These are phyloP conservation scores for Pycnomerus fuliginosus DNA, from an alignment of 2,888 invertebrate genomes.

Conservation along the genomic window DNA sequence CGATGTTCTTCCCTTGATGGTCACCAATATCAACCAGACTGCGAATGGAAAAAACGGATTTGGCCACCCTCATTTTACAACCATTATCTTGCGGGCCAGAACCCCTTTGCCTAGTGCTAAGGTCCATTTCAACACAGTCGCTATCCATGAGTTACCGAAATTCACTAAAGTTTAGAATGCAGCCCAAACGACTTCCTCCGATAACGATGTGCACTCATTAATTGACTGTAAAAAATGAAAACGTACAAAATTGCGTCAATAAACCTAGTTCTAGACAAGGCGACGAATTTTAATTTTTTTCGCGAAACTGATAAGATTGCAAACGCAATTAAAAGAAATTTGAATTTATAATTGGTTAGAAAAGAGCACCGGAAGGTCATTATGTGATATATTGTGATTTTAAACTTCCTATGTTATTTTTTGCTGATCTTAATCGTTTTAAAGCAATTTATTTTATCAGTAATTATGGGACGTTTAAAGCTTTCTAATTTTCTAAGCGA, in stretches of 20 bases:
- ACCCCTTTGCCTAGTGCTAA: slow-evolving; percentile 54
- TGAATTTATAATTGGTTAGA: slow-evolving; percentile 26
- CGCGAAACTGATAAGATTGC: slow-evolving; percentile 23
- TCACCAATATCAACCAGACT: slow-evolving; percentile 60
- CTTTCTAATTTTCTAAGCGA: too few species aligned
- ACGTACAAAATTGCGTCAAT: slow-evolving; percentile 6
- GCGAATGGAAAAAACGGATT: slow-evolving; percentile 61
- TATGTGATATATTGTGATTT: too few species aligned
- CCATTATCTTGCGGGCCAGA: slow-evolving; percentile 40
- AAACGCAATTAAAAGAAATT: slow-evolving; percentile 24
- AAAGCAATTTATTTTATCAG: too few species aligned
- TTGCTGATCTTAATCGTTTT: too few species aligned
- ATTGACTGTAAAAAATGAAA: slow-evolving; percentile 6
- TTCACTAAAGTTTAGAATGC: slow-evolving; percentile 6
- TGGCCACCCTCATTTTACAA: slow-evolving; percentile 58
- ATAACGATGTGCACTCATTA: slow-evolving; percentile 13
- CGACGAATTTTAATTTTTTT: slow-evolving; percentile 12
- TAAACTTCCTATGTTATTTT: too few species aligned
- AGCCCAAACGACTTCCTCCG: slow-evolving; percentile 8
- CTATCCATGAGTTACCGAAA: slow-evolving; percentile 34
- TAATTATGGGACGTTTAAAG: too few species aligned
- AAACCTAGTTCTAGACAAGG: slow-evolving; percentile 11
- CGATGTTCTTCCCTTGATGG: slow-evolving; percentile 39
- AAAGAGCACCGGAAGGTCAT: too few species aligned
- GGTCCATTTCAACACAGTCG: slow-evolving; percentile 52